phyloP scores from a whole-genome alignment of 2,113 vertebrate genomes.

The Mobula birostris region DNA sequence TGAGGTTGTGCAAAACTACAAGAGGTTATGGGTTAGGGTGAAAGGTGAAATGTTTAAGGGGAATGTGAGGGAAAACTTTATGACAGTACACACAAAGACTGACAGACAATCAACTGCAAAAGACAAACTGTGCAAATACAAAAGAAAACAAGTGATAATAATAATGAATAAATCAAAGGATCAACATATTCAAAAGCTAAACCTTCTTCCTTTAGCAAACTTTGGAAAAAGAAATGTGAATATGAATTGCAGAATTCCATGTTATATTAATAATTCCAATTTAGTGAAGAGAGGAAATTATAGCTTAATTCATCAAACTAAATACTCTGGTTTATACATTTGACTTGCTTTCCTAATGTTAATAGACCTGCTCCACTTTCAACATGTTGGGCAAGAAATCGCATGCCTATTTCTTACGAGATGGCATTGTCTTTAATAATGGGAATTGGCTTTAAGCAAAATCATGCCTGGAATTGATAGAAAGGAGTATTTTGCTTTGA shows the following conservation, averaged over 20 bases:
- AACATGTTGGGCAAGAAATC: neutral
- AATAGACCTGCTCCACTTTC: no score
- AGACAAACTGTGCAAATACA: no score
- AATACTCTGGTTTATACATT: neutral
- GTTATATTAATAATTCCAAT: neutral
- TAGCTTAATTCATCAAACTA: neutral
- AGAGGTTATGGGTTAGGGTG: no score
- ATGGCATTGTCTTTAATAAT: neutral
- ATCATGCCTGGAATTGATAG: no score
- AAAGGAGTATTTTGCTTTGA: no score
- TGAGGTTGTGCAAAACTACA: no score
- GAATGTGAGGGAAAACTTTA: no score
- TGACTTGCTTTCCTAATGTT: neutral
- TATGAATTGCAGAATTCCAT: neutral
- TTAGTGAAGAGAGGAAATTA: neutral
- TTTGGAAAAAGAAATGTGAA: neutral
- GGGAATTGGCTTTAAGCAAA: neutral
- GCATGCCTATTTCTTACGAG: neutral
- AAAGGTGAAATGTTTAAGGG: no score
- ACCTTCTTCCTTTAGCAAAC: neutral
- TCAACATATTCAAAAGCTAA: neutral
- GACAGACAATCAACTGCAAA: no score
- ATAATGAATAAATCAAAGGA: neutral
- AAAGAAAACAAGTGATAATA: no score
- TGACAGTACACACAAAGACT: no score